A percentile compares a stretch with the other conserved stretches of the same genome.
These are phyloP conservation scores for Hyles euphorbiae DNA, from an alignment of 1,140 invertebrate species.

Conservation along the genomic window DNA sequence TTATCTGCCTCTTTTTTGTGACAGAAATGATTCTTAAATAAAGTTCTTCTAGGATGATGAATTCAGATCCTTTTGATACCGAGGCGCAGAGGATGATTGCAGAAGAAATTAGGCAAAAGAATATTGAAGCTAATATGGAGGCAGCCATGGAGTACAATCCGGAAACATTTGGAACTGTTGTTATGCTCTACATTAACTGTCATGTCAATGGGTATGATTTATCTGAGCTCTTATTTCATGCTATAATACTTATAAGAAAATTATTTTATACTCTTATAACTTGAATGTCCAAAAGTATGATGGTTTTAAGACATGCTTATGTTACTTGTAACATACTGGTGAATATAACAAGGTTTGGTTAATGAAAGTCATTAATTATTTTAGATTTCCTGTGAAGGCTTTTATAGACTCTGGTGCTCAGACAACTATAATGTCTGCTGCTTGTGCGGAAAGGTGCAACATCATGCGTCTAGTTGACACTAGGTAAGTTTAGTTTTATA, in stretches of 20 bases:
- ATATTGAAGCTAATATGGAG: conserved; percentile 99
- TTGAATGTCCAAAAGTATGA: not conserved
- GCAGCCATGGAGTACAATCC: conserved; percentile 99
- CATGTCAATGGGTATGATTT: conserved; percentile 89
- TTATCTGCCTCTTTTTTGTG: not conserved
- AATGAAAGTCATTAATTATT: no score
- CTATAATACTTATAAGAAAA: no score
- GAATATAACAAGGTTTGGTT: no score
- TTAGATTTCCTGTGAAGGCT: conserved; percentile 91
- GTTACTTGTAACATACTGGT: not conserved
- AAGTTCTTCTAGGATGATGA: conserved; percentile 82
- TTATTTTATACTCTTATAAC: not conserved
- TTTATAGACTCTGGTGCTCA: conserved; percentile 98
- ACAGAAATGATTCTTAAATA: not conserved
- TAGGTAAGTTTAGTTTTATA: conserved; percentile 38
- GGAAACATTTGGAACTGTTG: conserved; percentile 97
- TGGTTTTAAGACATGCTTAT: not conserved
- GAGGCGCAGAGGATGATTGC: conserved; percentile 96
- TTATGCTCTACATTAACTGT: conserved; percentile 98
- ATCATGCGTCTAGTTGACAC: conserved; percentile 97
- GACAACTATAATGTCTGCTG: conserved; percentile 95
- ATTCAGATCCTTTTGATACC: conserved; percentile 95
- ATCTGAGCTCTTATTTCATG: conserved; percentile 2
- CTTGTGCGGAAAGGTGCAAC: conserved; percentile 94
- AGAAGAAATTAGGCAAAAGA: conserved; percentile 96